Evolutionary conservation across 2,113 vertebrate species (phyloP).

Genomic region (Tragelaphus scriptus): DNA sequence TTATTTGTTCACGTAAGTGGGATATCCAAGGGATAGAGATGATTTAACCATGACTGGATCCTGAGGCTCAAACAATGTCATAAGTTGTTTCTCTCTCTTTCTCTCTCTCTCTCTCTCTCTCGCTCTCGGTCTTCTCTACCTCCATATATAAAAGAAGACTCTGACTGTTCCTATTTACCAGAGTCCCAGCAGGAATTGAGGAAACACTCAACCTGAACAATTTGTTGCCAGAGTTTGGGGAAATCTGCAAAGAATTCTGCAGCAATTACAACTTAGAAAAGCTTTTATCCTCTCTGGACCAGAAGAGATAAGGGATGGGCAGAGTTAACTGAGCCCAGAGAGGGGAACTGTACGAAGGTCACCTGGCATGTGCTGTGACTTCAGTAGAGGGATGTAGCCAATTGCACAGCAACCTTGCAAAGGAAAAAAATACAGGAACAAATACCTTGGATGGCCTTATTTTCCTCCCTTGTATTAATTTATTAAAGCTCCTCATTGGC

Average conservation of each 20-base stretch:
- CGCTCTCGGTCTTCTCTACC: not conserved
- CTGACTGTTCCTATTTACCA: not conserved
- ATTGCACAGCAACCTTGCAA: not conserved
- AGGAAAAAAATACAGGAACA: not conserved
- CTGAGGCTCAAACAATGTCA: not conserved
- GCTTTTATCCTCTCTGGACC: not conserved
- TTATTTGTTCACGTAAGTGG: not conserved
- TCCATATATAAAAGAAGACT: not conserved
- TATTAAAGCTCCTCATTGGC: not conserved
- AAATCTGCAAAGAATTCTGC: not conserved
- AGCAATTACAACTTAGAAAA: not conserved
- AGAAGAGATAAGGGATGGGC: not conserved
- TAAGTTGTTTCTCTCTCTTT: not conserved
- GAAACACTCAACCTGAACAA: not conserved
- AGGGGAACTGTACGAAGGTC: not conserved
- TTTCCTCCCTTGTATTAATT: not conserved
- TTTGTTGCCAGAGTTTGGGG: not conserved
- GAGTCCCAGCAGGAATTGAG: not conserved
- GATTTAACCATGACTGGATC: not conserved
- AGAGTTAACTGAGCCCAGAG: not conserved
- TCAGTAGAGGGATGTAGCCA: not conserved
- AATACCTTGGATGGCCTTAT: not conserved
- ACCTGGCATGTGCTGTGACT: not conserved
- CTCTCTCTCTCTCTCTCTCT: not conserved
- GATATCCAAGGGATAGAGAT: not conserved